These are phyloP conservation scores for Cyrtodaria siliqua DNA, from an alignment of 2,888 invertebrate species.

Conservation along the genomic window DNA sequence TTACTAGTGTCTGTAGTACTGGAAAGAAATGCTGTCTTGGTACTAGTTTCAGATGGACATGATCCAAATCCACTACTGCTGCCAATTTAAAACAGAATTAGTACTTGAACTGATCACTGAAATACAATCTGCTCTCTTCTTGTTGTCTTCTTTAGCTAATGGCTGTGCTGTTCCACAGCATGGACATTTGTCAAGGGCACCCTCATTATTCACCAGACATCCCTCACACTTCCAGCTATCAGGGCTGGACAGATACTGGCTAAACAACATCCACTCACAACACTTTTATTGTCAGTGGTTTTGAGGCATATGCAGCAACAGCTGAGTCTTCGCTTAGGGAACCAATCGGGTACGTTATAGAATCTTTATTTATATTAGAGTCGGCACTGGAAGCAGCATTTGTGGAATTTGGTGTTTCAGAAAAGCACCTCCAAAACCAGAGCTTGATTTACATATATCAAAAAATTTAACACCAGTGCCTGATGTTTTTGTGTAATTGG, in stretches of 20 bases:
- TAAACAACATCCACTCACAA: slow-evolving; percentile 25
- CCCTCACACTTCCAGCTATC: slow-evolving; percentile 90
- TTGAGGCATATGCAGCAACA: slow-evolving; percentile 2
- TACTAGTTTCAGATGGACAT: too few relatives aligned
- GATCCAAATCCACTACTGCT: background rate
- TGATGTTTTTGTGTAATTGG: background rate
- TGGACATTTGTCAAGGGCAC: slow-evolving; percentile 71
- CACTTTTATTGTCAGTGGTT: background rate
- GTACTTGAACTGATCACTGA: too few relatives aligned
- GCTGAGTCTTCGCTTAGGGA: background rate
- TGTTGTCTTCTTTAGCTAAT: slow-evolving; percentile 64
- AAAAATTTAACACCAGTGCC: slow-evolving; percentile 1
- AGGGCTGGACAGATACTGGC: slow-evolving; percentile 81
- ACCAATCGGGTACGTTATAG: slow-evolving; percentile 26
- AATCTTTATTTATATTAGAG: slow-evolving; percentile 26
- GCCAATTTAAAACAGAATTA: slow-evolving; percentile 35
- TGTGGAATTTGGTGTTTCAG: background rate
- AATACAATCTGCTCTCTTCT: too few relatives aligned
- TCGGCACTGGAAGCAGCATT: slow-evolving; percentile 34
- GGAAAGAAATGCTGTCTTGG: too few relatives aligned
- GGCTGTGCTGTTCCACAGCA: too few relatives aligned
- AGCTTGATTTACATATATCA: slow-evolving; percentile 1
- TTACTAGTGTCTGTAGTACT: too few relatives aligned
- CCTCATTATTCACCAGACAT: slow-evolving; percentile 89
- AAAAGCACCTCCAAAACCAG: background rate